Base-by-base conservation (phyloP, 1,140 invertebrate genomes). In the Heliconius hewitsoni region DNA sequence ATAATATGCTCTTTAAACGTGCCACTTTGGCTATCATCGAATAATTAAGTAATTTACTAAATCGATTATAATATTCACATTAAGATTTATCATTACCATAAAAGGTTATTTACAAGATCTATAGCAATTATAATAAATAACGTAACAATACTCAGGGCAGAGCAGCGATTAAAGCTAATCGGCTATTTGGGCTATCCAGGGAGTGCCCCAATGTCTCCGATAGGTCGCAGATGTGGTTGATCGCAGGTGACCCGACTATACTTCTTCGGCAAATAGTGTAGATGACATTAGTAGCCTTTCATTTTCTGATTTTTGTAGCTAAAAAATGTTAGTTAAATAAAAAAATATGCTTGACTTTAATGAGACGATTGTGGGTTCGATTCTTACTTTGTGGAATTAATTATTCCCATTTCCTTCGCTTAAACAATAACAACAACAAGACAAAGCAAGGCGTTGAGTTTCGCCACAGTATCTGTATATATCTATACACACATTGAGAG, bases 221-320 rank as follows among this genome's bases (percentile, higher is more conserved):
- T 83, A 81, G 80, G 73, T 34, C 66, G 55, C 86, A 87, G 85
- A 82, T 85, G 82, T 71, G 73, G 74, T 52, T 76, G 57, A 80
- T 71, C 13, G 30, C 60, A 76, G 60, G 74, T 76, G 74, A 76
- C 74, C 74, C 73, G 16, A n/a, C 71, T 19, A 50, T 74, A 73
- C 46, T 73, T 78, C 60, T 55, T 74, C n/a, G 39, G 42, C 30
- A 66, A 23, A 78, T 74, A 78, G 77, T 66, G 23, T 78, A 71
- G 55, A 19, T 73, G 55, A 74, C 16, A 74, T 23, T 46, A 42
- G 34, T 30, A 39, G 23, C 3, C 42, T 16, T 46, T 46, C 42
- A 2, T 3, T 46, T 46, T 73, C 2, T 0, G 23, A 9, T 2
- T 23, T 18, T 9, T n/a, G 8, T n/a, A 57, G 3, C 55, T n/a